phyloP scores from a whole-genome alignment of 2,113 vertebrate genomes.

The Heterotis niloticus region DNA sequence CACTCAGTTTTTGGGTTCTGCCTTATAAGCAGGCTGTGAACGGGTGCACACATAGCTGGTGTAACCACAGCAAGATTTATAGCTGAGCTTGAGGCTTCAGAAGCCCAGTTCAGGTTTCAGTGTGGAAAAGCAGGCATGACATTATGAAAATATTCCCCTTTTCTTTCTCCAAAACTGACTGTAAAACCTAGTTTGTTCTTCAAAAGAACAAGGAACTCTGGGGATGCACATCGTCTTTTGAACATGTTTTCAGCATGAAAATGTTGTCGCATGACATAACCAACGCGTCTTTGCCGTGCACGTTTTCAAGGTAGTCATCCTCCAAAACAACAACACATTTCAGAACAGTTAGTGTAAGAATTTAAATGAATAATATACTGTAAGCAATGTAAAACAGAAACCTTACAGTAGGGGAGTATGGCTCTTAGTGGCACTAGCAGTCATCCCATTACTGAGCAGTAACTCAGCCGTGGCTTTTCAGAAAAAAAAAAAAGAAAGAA shows the following conservation, averaged over 20 bases:
- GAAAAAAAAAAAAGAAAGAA: conserved; percentile 2
- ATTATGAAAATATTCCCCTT: conserved; percentile 10
- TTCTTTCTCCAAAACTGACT: conserved; percentile 4
- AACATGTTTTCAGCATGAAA: not conserved
- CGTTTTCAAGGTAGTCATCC: not conserved
- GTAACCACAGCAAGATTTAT: not conserved
- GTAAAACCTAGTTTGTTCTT: conserved; percentile 4
- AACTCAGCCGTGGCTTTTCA: not conserved
- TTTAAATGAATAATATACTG: conserved; percentile 17
- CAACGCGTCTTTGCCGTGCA: not conserved
- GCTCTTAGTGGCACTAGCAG: not conserved
- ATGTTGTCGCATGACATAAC: not conserved
- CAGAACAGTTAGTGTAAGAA: not conserved
- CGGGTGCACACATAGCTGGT: not conserved
- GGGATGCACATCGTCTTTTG: not conserved
- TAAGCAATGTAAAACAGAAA: not conserved
- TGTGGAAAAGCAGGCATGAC: not conserved
- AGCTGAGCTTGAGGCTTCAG: not conserved
- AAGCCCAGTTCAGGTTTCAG: conserved; percentile 9
- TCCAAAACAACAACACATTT: not conserved
- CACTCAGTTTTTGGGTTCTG: not conserved
- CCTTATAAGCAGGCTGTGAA: not conserved
- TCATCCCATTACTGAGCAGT: not conserved
- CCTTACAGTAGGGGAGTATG: not conserved
- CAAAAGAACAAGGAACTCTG: conserved; percentile 17